Evolutionary conservation across 2,113 vertebrate genomes (phyloP).

Genomic region (Gavia stellata): DNA sequence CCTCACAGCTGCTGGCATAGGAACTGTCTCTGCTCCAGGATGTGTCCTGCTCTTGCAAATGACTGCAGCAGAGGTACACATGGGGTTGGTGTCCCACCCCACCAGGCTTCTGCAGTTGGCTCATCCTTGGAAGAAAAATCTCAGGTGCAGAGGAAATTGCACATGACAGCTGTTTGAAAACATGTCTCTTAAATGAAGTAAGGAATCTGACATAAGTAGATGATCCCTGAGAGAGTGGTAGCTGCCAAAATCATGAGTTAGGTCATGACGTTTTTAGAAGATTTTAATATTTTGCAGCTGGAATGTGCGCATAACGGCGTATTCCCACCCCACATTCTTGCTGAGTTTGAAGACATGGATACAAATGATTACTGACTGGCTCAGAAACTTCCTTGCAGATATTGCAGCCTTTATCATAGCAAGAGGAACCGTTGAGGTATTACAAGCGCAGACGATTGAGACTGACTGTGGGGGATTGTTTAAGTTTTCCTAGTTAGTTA

Average conservation of each 20-base stretch:
- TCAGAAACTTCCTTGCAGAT: slow-evolving; percentile 18
- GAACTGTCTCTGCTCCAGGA: not conserved
- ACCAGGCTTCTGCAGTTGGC: not conserved
- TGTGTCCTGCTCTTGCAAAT: not conserved
- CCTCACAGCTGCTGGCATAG: not conserved
- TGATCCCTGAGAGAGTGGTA: slow-evolving; percentile 12
- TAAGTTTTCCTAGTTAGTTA: slow-evolving; percentile 29
- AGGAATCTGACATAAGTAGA: slow-evolving; percentile 29
- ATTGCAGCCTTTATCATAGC: slow-evolving; percentile 1
- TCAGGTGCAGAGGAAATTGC: slow-evolving; percentile 22
- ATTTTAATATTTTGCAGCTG: slow-evolving; percentile 55
- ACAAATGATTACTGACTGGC: slow-evolving; percentile 12
- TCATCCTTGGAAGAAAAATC: not conserved
- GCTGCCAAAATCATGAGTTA: slow-evolving; percentile 34
- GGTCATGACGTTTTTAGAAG: not conserved
- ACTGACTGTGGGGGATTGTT: slow-evolving; percentile 5
- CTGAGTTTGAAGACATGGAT: not conserved
- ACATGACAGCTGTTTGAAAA: slow-evolving; percentile 36
- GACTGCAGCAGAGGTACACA: not conserved
- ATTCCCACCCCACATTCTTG: slow-evolving; percentile 16
- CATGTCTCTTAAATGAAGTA: slow-evolving; percentile 9
- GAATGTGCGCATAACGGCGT: not conserved
- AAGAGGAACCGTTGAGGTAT: not conserved
- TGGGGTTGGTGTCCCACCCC: not conserved
- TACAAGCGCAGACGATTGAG: not conserved